Conservation (phyloP, 2,888 invertebrate species). For the Acronicta psi region DNA sequence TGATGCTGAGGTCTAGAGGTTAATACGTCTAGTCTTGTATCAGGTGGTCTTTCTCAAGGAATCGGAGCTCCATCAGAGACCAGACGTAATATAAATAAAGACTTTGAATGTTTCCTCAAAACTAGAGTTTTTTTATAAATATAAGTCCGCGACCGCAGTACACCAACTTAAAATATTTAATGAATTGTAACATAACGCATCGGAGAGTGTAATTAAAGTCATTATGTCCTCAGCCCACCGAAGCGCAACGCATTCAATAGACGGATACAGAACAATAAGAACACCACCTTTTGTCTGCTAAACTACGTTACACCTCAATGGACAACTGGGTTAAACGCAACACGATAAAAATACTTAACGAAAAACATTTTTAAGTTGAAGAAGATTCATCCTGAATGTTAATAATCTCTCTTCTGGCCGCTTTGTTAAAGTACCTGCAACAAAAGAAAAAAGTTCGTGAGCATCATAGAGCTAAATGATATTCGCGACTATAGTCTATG, state of each 20-base stretch:
- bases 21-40: no score
- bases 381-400: slow-evolving; percentile 4
- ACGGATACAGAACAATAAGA: slow-evolving; percentile 35
- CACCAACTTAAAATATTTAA: slow-evolving; percentile 2
- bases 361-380: slow-evolving; percentile 26
- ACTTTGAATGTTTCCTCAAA: no score
- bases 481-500: slow-evolving; percentile 37
- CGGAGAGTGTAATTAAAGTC: slow-evolving; percentile 28
- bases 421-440: slow-evolving; percentile 57
- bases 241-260: slow-evolving; percentile 31
- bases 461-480: slow-evolving; percentile 52
- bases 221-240: slow-evolving; percentile 21
- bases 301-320: slow-evolving; percentile 34
- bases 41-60: no score
- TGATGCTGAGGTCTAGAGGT: no score
- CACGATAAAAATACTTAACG: neutral
- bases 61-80: no score
- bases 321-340: slow-evolving; percentile 25
- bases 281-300: slow-evolving; percentile 27
- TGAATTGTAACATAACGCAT: slow-evolving; percentile 22
- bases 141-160: no score
- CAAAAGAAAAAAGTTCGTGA: slow-evolving; percentile 44
- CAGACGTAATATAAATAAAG: no score
- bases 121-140: no score
- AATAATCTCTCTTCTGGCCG: slow-evolving; percentile 1